Evolutionary conservation across 2,113 vertebrate genomes (phyloP), one percentile per base, ranked within the genome.

Genomic region (Proteles cristata): DNA sequence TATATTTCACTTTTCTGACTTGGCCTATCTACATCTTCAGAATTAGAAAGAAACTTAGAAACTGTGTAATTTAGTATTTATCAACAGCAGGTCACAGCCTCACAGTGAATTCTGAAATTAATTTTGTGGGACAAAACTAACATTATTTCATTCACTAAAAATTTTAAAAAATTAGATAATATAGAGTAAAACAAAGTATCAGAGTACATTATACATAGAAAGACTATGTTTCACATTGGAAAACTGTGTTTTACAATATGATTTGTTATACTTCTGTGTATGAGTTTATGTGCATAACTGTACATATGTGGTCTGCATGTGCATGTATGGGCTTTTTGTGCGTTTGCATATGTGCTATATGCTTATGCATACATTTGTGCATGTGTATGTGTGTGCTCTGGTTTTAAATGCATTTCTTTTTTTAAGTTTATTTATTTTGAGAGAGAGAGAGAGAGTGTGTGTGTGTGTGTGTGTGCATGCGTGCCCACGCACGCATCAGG

Each of bases 141-240:
- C 19, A 88, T 88, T 74, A 83, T 61, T 77, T 93, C 63, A 84
- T 39, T 89, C 48, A 93, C 83, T 89, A 88, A 89, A 76, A n/a
- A 48, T 39, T 25, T 55, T 8, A 28, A 66, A 69, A 88, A 84
- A 74, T 68, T 31, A 76, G 69, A 19, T 68, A 88, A 74, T 65
- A 76, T 55, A 55, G 28, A 63, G 1, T 25, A 53, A 73, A 92
- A 50, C 31, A 88, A 94, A 90, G 48, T 84, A 58, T 90, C 45
- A 31, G 55, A 45, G 63, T 50, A 50, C 2, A 28, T 21, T 11
- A 0, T 21, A 79, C 4, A 19, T 31, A 61, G 83, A 85, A 58
- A 86, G 50, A 50, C 45, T 85, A 5, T 43, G 39, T 79, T 31
- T 63, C 43, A n/a, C 35, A 80, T 63, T 63, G 26, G 50, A 11